Percentiles rank a stretch among this genome's conserved stretches.
phyloP scores from a whole-genome alignment of 23 tunicate genomes.

The Phallusia fumigata region DNA sequence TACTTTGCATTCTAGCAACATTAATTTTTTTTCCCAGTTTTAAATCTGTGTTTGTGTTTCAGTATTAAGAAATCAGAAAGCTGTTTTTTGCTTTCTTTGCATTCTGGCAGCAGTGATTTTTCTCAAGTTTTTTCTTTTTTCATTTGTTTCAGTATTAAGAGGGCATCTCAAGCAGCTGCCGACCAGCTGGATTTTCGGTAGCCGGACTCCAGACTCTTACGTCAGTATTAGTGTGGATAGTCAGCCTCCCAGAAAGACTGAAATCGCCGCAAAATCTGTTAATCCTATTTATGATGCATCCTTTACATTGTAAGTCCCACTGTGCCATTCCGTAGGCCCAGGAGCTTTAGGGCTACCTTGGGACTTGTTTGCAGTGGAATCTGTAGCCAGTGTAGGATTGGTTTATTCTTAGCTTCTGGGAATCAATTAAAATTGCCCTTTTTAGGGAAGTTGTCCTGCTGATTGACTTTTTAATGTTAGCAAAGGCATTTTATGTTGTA shows the following conservation, averaged over 20 bases:
- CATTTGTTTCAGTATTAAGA: slow-evolving; percentile 38
- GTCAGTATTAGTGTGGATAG: slow-evolving; percentile 63
- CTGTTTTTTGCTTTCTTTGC: too few species aligned
- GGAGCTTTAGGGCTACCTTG: neutral
- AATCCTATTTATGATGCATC: slow-evolving; percentile 79
- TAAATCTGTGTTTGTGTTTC: too few species aligned
- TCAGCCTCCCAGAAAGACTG: slow-evolving; percentile 73
- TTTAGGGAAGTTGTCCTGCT: too few species aligned
- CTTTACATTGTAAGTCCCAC: slow-evolving; percentile 71
- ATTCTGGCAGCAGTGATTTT: too few species aligned
- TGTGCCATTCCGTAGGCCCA: neutral
- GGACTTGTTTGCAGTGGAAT: neutral
- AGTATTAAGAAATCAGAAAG: too few species aligned
- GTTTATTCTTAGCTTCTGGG: too few species aligned
- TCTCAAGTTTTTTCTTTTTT: neutral
- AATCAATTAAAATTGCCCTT: too few species aligned
- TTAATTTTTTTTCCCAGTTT: too few species aligned
- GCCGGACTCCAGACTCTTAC: slow-evolving; percentile 74
- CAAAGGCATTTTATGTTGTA: too few species aligned
- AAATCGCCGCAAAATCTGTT: slow-evolving; percentile 51
- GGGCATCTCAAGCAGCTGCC: slow-evolving; percentile 42
- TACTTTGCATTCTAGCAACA: too few species aligned
- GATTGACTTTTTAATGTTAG: too few species aligned
- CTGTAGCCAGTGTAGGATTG: too few species aligned
- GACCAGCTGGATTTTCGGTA: slow-evolving; percentile 39